Conservation (phyloP, 2,113 vertebrate species). For the Herpailurus yagouaroundi region DNA sequence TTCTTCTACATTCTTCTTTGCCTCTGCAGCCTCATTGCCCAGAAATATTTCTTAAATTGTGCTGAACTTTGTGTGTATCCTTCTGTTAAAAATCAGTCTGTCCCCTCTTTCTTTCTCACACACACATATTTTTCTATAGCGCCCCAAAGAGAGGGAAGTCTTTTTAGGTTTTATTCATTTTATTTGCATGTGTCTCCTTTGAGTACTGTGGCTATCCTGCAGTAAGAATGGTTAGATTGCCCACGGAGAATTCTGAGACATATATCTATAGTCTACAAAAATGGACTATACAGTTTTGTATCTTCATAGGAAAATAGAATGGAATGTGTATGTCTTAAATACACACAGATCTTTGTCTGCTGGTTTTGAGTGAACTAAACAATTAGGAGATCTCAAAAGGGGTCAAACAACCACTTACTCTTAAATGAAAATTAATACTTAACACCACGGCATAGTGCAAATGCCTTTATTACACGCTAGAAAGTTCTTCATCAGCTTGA, state of each 20-base stretch:
- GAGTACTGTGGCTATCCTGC: not conserved
- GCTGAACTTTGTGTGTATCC: not conserved
- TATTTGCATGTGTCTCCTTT: not conserved
- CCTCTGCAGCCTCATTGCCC: not conserved
- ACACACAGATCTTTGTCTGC: not conserved
- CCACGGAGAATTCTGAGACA: not conserved
- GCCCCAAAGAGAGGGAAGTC: not conserved
- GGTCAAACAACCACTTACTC: not conserved
- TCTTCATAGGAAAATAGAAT: not conserved
- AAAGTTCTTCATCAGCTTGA: not conserved
- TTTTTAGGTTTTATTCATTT: not conserved
- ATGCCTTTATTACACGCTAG: not conserved
- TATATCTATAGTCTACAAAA: not conserved
- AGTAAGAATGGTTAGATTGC: not conserved
- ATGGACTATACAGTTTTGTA: not conserved
- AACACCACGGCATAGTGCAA: not conserved
- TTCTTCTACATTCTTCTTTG: not conserved
- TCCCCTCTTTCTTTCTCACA: not conserved
- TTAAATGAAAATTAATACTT: slow-evolving; percentile 26
- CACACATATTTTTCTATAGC: not conserved
- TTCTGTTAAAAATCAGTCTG: not conserved
- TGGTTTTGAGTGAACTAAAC: not conserved
- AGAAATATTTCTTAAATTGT: not conserved
- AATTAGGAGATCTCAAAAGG: not conserved
- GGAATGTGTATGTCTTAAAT: not conserved